Base-by-base conservation (phyloP, 2,113 vertebrate genomes). In the Cervus canadensis region DNA sequence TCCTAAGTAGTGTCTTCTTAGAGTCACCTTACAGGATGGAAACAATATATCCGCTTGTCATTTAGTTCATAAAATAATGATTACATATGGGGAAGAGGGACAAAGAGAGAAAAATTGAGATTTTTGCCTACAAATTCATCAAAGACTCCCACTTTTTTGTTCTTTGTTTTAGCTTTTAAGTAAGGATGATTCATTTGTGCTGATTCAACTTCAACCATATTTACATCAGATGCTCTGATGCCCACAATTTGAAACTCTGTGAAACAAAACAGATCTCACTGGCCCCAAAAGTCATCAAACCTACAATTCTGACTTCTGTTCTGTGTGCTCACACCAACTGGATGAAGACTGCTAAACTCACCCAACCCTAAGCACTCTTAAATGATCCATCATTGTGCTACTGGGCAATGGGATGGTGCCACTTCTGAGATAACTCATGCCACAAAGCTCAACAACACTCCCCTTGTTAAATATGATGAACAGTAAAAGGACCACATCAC, bases 301-400 rank as follows among this genome's bases (percentile, higher is more conserved):
- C 28, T 4, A 40, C 30, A 48, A 17, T 50, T 43, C 4, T 40
- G 52, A 48, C 76, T 52, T 59, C 71, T 28, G 16, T 1, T 30
- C 82, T 5, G 2, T 9, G 12, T 25, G 50, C 36, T 2, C 64
- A 79, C 17, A 2, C n/a, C 43, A 45, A 33, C 84, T n/a, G 12
- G 74, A 30, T 0, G 4, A 50, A 11, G n/a, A 13, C 21, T 17
- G 43, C 15, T 15, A 14, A 36, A 21, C 3, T 48, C 57, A 4
- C 36, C 83, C 26, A 25, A 5, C 16, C 6, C 43, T 2, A n/a
- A 13, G 11, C 2, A 9, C n/a, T 28, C 76, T n/a, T 5, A 16
- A 43, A 28, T 30, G 9, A 17, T 15, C 21, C 14, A 1, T 13
- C 59, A 5, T 5, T 25, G 60, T 45, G 84, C 25, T 7, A 0